phyloP scores from a whole-genome alignment of 2,113 vertebrate genomes.

The Megaceryle torquata region DNA sequence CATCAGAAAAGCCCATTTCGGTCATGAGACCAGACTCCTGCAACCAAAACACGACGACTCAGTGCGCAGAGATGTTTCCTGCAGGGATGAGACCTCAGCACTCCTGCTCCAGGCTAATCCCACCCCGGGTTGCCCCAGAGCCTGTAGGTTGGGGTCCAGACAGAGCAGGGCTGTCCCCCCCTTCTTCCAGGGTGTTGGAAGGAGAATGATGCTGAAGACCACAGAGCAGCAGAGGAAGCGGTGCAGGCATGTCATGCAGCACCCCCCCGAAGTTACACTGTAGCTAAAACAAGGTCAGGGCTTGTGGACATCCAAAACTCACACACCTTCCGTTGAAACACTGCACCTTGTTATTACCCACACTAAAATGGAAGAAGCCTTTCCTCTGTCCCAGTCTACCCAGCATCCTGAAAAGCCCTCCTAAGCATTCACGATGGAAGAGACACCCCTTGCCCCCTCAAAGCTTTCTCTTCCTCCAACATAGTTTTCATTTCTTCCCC shows the following conservation, averaged over 20 bases:
- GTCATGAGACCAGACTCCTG: neutral
- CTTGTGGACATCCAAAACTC: neutral
- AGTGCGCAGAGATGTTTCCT: neutral
- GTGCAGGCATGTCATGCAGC: neutral
- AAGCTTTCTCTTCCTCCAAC: slow-evolving; percentile 27
- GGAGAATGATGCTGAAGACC: accelerated
- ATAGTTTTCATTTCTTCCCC: slow-evolving; percentile 37
- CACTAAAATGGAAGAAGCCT: neutral
- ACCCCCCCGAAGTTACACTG: accelerated
- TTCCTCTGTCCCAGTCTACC: neutral
- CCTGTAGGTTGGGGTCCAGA: neutral
- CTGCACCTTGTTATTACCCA: neutral
- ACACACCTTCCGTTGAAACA: neutral
- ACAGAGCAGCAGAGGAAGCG: neutral
- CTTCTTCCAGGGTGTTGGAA: neutral
- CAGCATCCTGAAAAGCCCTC: neutral
- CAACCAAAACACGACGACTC: neutral
- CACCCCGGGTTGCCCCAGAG: neutral
- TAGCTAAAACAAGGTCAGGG: neutral
- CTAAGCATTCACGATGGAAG: neutral
- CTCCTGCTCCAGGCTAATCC: neutral
- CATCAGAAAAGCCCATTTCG: neutral
- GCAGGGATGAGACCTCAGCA: neutral
- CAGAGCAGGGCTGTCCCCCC: neutral
- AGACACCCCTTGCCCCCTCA: slow-evolving; percentile 27